Conservation (phyloP, 2,113 vertebrate genomes). For the Actenoides lindsayi region DNA sequence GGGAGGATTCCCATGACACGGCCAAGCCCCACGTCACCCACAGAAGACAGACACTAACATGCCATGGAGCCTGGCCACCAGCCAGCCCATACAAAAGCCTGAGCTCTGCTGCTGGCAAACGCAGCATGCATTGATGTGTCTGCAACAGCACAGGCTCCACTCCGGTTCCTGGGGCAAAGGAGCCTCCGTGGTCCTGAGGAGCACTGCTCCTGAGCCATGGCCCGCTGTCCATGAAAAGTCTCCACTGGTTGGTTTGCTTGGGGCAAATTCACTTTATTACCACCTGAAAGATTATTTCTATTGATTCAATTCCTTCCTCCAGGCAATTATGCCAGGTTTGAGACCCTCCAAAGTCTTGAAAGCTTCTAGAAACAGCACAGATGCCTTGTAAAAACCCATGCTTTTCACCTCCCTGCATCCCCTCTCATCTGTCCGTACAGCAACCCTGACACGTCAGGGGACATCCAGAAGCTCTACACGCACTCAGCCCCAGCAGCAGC, state of each 20-base stretch:
- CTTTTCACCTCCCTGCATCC: background rate
- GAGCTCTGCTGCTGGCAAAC: background rate
- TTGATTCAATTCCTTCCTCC: background rate
- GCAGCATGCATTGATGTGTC: accelerated
- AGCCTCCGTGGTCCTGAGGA: accelerated
- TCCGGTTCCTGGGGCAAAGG: background rate
- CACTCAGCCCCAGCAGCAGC: background rate
- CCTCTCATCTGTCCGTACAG: accelerated
- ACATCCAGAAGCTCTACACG: background rate
- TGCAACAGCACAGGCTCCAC: accelerated
- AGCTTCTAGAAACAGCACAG: too few species aligned
- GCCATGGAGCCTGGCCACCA: background rate
- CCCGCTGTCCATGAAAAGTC: background rate
- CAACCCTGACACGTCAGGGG: accelerated
- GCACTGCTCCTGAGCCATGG: background rate
- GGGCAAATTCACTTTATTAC: background rate
- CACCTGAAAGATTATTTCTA: background rate
- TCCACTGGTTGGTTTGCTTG: background rate
- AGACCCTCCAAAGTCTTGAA: background rate
- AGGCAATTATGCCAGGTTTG: background rate
- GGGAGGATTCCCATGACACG: background rate
- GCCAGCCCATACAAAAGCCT: accelerated
- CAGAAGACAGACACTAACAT: background rate
- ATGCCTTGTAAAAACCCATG: too few species aligned
- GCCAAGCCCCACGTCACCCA: accelerated